Evolutionary conservation across 1,140 invertebrate species (phyloP).

Genomic region (Euschistus heros): DNA sequence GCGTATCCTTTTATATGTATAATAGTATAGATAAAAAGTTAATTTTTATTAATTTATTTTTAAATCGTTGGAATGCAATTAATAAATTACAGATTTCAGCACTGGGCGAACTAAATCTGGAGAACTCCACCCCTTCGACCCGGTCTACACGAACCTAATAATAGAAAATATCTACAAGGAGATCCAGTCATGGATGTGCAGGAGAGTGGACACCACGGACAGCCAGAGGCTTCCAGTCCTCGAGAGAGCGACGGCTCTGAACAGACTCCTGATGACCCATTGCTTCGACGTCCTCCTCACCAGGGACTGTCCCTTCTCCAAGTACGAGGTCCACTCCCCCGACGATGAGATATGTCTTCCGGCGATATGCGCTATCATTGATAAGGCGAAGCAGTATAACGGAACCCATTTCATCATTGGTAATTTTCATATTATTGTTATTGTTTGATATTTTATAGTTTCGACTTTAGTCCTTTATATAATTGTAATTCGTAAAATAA

Average conservation of each 20-base stretch:
- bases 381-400: not conserved
- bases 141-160: not conserved
- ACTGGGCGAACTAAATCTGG: not conserved
- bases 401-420: slow-evolving; percentile 1
- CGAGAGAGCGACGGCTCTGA: not conserved
- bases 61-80: no score
- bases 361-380: slow-evolving; percentile 4
- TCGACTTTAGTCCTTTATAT: no score
- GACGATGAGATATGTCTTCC: not conserved
- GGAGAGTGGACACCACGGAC: not conserved
- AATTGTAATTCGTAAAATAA: no score
- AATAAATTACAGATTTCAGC: not conserved
- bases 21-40: no score
- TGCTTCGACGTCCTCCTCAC: slow-evolving; percentile 1
- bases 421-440: not conserved
- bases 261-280: slow-evolving; percentile 7
- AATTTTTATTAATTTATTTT: no score
- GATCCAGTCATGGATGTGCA: slow-evolving; percentile 1
- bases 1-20: no score
- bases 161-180: not conserved
- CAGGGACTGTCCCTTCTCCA: not conserved
- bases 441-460: no score
- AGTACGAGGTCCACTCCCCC: not conserved
- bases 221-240: not conserved
- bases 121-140: not conserved